Conservation (phyloP, 2,888 invertebrate genomes). For the Tethea ocularis region DNA sequence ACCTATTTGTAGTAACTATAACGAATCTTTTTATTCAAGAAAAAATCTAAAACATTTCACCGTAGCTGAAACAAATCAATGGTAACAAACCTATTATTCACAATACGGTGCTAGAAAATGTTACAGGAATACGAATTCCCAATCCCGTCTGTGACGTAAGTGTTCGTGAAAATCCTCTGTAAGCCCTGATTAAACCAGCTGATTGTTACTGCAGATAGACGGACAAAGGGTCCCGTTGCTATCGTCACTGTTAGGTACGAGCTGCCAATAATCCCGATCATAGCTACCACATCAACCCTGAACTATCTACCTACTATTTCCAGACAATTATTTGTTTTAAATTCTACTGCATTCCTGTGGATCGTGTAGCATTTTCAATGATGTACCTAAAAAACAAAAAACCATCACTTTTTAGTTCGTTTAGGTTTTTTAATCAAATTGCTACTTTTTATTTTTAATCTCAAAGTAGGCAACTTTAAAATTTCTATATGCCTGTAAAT, state of each 20-base stretch:
- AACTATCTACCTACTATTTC: background rate
- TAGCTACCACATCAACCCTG: background rate
- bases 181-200: background rate
- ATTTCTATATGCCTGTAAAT: too few relatives aligned
- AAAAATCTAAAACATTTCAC: too few relatives aligned
- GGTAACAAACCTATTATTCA: background rate
- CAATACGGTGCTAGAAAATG: background rate
- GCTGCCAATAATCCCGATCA: background rate
- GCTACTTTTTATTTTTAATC: too few relatives aligned
- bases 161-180: conserved; percentile 1
- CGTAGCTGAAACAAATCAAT: too few relatives aligned
- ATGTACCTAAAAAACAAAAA: too few relatives aligned
- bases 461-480: too few relatives aligned
- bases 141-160: background rate
- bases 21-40: too few relatives aligned
- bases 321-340: background rate
- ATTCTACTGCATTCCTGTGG: background rate
- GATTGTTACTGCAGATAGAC: background rate
- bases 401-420: too few relatives aligned
- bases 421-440: too few relatives aligned
- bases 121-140: background rate
- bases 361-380: too few relatives aligned
- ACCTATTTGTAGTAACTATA: too few relatives aligned
- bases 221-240: background rate
- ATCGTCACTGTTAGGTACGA: background rate